Base-by-base conservation (phyloP, 2,797 vertebrate genomes). In the Malurus splendens region DNA sequence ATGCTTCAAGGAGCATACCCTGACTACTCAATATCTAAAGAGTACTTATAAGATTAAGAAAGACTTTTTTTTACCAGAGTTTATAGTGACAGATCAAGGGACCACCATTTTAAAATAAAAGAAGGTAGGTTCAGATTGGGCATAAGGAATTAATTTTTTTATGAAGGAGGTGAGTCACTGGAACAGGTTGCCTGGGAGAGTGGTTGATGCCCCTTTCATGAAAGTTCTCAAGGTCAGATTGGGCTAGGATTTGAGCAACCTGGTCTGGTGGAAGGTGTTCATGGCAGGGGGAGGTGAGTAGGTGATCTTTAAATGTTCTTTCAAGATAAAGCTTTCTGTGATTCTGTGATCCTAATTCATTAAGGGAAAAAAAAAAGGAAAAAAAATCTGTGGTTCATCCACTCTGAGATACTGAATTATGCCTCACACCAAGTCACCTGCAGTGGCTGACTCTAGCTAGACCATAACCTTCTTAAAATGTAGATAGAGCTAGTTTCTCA, bases 241-340 rank as follows among this genome's bases (percentile, higher is more conserved):
- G 64, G 14, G 55, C 4, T 4, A 18, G 19, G 4, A 15, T 66
- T 66, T 62, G 14, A 80, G 38, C 18, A 30, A 25, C 4, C 7
- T 77, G 6, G 28, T 59, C 65, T 36, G 66, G 12, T 38, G 39
- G 30, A 72, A 75, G 19, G 14, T 61, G 23, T 33, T 30, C 8
- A 28, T 38, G 30, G 42, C 30, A 45, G 27, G 1, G 0, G 18
- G 3, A 20, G 1, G 9, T 6, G 1, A 62, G 15, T n/a, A 41
- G 5, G 14, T 59, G 12, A 33, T 14, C n/a, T 66, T 73, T 52
- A 80, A 64, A 56, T 3, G 0, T 33, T 65, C n/a, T 70, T 86
- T 28, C 33, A 73, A 65, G 2, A 19, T 18, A 61, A 88, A 75
- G 2, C 7, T 24, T 44, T 67, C 45, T 39, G 14, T 41, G 32